These are phyloP conservation scores for Dendrolimus punctatus DNA, from an alignment of 1,140 invertebrate genomes.

Conservation along the genomic window DNA sequence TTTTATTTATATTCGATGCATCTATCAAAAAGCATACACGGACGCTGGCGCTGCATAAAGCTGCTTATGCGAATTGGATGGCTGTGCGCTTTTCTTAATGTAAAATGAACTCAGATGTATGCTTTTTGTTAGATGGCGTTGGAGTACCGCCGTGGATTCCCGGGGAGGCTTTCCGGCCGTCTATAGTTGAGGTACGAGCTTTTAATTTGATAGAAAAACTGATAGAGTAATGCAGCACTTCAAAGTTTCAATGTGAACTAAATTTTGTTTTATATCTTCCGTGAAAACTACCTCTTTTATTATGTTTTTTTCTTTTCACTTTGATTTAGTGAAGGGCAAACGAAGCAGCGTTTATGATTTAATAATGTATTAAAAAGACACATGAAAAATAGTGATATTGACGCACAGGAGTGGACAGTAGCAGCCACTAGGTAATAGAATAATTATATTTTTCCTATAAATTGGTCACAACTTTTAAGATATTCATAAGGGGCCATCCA, in stretches of 20 bases:
- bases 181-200: constrained; percentile 2
- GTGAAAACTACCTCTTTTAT: too few relatives aligned
- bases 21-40: constrained; percentile 57
- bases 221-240: too few relatives aligned
- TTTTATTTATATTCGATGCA: constrained; percentile 14
- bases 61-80: constrained; percentile 50
- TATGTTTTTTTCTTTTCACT: too few relatives aligned
- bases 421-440: too few relatives aligned
- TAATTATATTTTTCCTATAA: not conserved
- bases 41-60: constrained; percentile 33
- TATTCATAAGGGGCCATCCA: not conserved
- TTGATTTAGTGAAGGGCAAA: too few relatives aligned
- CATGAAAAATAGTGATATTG: too few relatives aligned
- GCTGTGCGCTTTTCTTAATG: constrained; percentile 31
- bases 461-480: constrained; percentile 1
- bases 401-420: too few relatives aligned
- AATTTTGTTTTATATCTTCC: too few relatives aligned
- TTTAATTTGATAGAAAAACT: too few relatives aligned
- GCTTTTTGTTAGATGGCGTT: constrained; percentile 50
- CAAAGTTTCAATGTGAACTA: too few relatives aligned
- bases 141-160: constrained; percentile 5
- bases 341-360: too few relatives aligned
- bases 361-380: too few relatives aligned
- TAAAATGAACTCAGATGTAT: constrained; percentile 39
- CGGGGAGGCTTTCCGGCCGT: not conserved